Percentiles rank a stretch among this genome's conserved stretches.
Conservation (phyloP, 30 jellyfish, hydroid and myxozoan species). For the Pseudorhiza aurosa region DNA sequence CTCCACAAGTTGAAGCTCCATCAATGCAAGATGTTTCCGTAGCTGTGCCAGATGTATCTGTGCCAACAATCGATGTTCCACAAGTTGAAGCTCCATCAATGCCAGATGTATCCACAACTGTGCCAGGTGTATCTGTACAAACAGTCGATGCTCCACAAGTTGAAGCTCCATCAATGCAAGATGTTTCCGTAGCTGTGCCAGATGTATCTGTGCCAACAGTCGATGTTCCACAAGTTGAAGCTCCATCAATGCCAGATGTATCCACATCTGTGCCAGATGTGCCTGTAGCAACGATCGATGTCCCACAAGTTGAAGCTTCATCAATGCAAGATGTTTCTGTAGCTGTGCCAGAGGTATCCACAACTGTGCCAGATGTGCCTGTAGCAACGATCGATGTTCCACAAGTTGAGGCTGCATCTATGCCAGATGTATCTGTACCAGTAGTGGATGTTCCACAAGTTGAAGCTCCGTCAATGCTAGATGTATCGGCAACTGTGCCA, state of each 20-base stretch:
- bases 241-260: background rate
- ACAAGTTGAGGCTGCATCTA: no score
- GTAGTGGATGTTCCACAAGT: background rate
- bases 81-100: background rate
- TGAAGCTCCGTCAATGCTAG: background rate
- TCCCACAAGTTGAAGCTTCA: background rate
- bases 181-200: background rate
- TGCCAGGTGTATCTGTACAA: background rate
- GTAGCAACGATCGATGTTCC: background rate
- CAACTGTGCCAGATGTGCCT: background rate
- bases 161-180: background rate
- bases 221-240: background rate
- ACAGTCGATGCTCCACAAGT: background rate
- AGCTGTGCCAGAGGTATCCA: background rate
- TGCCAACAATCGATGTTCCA: background rate
- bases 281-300: background rate
- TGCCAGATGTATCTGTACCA: no score
- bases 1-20: background rate
- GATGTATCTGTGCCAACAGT: no score
- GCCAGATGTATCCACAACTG: background rate
- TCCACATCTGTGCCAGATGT: background rate
- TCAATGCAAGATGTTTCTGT: background rate
- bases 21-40: background rate
- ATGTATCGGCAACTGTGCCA: background rate
- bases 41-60: background rate